Percentiles rank a stretch among this genome's conserved stretches.
These are phyloP conservation scores for Nomada ferruginata DNA, from an alignment of 2,888 invertebrate genomes.

Conservation along the genomic window DNA sequence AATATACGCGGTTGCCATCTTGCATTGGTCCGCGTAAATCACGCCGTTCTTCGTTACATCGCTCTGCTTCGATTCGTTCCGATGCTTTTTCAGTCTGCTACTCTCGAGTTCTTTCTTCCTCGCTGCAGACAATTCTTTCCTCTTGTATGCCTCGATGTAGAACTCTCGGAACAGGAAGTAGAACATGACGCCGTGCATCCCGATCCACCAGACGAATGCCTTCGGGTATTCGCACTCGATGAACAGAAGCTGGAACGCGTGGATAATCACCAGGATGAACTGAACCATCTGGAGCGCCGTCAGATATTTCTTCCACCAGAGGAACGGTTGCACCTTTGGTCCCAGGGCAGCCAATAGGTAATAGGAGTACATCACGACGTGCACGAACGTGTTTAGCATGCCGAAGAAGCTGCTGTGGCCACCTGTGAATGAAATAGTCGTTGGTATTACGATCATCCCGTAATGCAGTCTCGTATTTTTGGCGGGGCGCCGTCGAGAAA, in stretches of 20 bases:
- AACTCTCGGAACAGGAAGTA: constrained; percentile 96
- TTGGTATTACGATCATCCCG: neutral
- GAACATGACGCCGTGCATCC: constrained; percentile 96
- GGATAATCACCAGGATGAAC: constrained; percentile 94
- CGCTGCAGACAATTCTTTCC: constrained; percentile 77
- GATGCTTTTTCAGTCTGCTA: constrained; percentile 34
- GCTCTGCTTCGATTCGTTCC: constrained; percentile 51
- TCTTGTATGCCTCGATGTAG: constrained; percentile 92
- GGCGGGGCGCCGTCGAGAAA: neutral
- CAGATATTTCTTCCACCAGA: constrained; percentile 98
- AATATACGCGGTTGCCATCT: constrained; percentile 85
- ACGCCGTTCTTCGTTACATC: constrained; percentile 80
- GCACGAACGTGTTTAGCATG: constrained; percentile 96
- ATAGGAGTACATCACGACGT: constrained; percentile 97
- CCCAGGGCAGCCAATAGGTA: constrained; percentile 96
- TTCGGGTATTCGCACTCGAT: constrained; percentile 95
- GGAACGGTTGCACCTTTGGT: constrained; percentile 92
- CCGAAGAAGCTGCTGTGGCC: constrained; percentile 98
- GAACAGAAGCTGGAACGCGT: constrained; percentile 95
- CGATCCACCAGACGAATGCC: constrained; percentile 96
- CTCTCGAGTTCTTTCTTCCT: constrained; percentile 4
- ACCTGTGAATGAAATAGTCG: constrained; percentile 84
- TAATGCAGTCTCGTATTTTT: neutral
- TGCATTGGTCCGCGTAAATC: constrained; percentile 83
- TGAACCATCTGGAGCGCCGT: constrained; percentile 96